Percentiles rank a stretch among this genome's conserved stretches.
phyloP scores from a whole-genome alignment of 2,888 invertebrate genomes.

The Agriotes lineatus region DNA sequence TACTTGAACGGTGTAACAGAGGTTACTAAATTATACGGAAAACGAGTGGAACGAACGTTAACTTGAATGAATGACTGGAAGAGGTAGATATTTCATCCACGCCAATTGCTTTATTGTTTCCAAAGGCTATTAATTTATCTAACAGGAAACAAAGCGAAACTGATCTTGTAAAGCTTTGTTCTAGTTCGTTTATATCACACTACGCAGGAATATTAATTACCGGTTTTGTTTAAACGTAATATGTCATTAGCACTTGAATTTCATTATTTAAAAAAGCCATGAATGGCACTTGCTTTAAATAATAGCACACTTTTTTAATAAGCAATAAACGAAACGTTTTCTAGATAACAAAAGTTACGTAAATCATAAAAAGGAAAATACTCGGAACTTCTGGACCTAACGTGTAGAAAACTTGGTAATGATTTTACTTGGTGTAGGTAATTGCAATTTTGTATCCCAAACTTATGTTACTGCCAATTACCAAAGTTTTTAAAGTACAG shows the following conservation, averaged over 20 bases:
- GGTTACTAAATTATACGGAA: constrained; percentile 53
- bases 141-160: constrained; percentile 50
- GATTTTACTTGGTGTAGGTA: background rate
- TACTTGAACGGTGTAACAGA: constrained; percentile 49
- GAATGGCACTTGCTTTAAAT: no score
- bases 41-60: constrained; percentile 51
- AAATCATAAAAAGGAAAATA: background rate
- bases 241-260: no score
- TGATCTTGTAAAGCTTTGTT: constrained; percentile 49
- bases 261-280: background rate
- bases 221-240: background rate
- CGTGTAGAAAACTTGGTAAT: background rate
- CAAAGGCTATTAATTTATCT: constrained; percentile 55
- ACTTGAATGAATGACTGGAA: constrained; percentile 43
- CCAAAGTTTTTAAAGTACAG: constrained; percentile 18
- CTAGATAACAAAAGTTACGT: background rate
- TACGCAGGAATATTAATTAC: constrained; percentile 22
- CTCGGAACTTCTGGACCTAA: background rate
- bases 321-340: background rate
- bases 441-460: constrained; percentile 5
- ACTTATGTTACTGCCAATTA: constrained; percentile 41
- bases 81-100: constrained; percentile 54
- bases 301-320: no score
- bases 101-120: constrained; percentile 56
- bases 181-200: constrained; percentile 21